Evolutionary conservation across 2,113 vertebrate genomes (phyloP).

Genomic region (Gorilla gorilla): DNA sequence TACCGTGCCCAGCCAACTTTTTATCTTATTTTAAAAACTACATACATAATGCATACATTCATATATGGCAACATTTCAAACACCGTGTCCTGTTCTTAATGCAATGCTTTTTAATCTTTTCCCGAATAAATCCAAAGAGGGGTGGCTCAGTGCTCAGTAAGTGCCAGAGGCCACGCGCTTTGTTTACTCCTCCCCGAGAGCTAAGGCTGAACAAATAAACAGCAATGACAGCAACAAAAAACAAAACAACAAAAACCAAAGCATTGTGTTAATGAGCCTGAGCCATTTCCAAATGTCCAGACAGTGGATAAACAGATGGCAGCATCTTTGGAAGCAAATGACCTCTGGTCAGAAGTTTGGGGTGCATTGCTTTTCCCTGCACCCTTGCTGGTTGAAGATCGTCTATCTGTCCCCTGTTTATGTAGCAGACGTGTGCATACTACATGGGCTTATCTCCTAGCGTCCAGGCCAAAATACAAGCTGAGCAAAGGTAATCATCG

Average conservation of each 20-base stretch:
- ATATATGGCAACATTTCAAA: neutral
- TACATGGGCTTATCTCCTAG: too few relatives aligned
- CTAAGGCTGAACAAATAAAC: neutral
- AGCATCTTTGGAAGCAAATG: neutral
- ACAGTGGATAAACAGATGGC: neutral
- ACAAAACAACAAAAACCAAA: neutral
- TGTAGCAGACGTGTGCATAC: neutral
- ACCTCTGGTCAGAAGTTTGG: neutral
- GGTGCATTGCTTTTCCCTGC: neutral
- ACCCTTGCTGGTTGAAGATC: neutral
- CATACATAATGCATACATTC: accelerated
- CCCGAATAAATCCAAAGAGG: neutral
- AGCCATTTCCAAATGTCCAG: neutral
- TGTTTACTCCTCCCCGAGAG: neutral
- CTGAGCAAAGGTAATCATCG: neutral
- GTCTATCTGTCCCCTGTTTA: neutral
- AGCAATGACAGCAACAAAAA: too few relatives aligned
- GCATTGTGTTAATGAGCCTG: accelerated
- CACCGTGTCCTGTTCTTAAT: accelerated
- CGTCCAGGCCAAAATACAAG: neutral
- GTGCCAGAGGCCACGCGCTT: neutral
- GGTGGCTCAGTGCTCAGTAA: accelerated
- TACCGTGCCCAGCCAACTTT: too few relatives aligned
- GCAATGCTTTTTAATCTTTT: neutral
- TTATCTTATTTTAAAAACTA: neutral